These are phyloP conservation scores for Geodia barretti DNA, from an alignment of 37 sponge, comb jelly and placozoan species.

Conservation along the genomic window DNA sequence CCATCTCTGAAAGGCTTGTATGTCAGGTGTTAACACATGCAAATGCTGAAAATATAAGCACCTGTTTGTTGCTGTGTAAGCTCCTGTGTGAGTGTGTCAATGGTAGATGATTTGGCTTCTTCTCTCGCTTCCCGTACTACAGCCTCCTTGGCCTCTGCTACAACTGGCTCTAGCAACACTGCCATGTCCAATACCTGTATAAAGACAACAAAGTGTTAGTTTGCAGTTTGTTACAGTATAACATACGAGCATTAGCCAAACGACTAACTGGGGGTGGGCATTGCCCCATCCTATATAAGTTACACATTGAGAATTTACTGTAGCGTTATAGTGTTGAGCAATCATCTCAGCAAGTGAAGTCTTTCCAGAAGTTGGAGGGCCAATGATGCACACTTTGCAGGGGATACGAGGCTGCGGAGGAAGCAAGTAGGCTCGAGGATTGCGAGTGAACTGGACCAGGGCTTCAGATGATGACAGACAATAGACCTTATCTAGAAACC, in stretches of 20 bases:
- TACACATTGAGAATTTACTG: conserved; percentile 20
- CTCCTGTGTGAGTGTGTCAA: conserved; percentile 35
- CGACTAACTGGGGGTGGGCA: not conserved
- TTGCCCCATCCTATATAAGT: not conserved
- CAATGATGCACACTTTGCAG: conserved; percentile 89
- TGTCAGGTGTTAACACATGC: not conserved
- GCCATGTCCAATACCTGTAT: conserved; percentile 57
- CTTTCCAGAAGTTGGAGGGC: conserved; percentile 91
- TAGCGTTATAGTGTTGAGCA: conserved; percentile 84
- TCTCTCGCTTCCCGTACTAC: conserved; percentile 63
- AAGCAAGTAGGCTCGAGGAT: conserved; percentile 81
- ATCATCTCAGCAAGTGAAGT: conserved; percentile 66
- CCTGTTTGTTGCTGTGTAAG: conserved; percentile 27
- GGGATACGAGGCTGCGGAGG: conserved; percentile 90
- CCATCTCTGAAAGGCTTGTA: no score
- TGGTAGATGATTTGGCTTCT: conserved; percentile 56
- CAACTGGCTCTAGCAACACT: conserved; percentile 59
- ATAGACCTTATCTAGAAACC: conserved; percentile 95
- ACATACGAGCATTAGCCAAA: not conserved
- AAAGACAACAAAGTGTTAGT: not conserved
- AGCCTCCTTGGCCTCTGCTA: conserved; percentile 43
- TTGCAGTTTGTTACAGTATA: not conserved
- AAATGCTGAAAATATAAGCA: not conserved
- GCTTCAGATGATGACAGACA: conserved; percentile 89
- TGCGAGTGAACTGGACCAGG: conserved; percentile 66